These are phyloP conservation scores for Sebastes diploproa DNA, from an alignment of 2,797 vertebrate genomes.

Conservation along the genomic window DNA sequence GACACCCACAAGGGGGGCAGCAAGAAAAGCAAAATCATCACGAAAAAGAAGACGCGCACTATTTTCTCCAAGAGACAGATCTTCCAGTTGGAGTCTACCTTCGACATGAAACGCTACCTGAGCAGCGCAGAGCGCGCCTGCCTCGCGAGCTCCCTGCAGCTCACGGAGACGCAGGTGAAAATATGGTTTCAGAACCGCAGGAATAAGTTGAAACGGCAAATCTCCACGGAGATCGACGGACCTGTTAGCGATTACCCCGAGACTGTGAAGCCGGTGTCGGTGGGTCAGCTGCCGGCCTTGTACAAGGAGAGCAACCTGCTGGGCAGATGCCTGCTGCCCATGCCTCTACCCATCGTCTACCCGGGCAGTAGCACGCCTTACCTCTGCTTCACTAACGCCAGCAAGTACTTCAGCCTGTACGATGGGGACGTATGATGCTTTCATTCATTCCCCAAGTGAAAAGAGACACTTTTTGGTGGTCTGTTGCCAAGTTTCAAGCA, in stretches of 20 bases:
- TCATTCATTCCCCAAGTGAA: neutral
- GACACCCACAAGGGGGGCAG: constrained; percentile 45
- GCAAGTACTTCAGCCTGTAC: constrained; percentile 88
- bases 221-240: constrained; percentile 84
- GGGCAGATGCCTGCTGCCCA: constrained; percentile 86
- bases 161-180: constrained; percentile 86
- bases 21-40: constrained; percentile 81
- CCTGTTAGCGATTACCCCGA: constrained; percentile 77
- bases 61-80: constrained; percentile 91
- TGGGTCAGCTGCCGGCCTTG: constrained; percentile 81
- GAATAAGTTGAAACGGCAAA: constrained; percentile 88
- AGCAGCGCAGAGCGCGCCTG: constrained; percentile 91
- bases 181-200: constrained; percentile 89
- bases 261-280: constrained; percentile 72
- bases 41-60: constrained; percentile 89
- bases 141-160: constrained; percentile 88
- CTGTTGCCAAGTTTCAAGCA: constrained; percentile 63
- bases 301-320: constrained; percentile 87
- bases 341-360: constrained; percentile 88
- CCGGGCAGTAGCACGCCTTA: constrained; percentile 87
- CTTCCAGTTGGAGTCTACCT: constrained; percentile 88
- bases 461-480: constrained; percentile 56
- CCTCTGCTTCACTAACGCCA: constrained; percentile 87
- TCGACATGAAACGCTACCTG: constrained; percentile 87
- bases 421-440: constrained; percentile 87